phyloP scores from a whole-genome alignment of 2,797 vertebrate species.

The Premnoplex brunnescens region DNA sequence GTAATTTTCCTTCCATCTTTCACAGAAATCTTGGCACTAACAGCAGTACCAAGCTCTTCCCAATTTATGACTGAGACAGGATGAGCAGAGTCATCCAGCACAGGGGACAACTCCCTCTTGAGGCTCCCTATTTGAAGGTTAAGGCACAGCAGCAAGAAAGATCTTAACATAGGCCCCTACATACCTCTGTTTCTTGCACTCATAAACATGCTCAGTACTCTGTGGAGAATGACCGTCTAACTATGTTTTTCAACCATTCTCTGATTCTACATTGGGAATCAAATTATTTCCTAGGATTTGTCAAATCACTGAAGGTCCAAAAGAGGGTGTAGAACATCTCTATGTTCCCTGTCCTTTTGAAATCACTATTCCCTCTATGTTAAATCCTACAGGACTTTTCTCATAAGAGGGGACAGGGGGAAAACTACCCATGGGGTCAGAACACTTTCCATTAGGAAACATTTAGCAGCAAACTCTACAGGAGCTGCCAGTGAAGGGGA shows the following conservation, averaged over 20 bases:
- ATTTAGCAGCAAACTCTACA: neutral
- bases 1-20: neutral
- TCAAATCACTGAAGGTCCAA: neutral
- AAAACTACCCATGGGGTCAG: neutral
- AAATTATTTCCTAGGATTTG: neutral
- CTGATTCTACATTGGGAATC: neutral
- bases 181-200: neutral
- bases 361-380: neutral
- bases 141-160: neutral
- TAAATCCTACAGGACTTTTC: neutral
- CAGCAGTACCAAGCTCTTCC: neutral
- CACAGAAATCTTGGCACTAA: neutral
- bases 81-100: neutral
- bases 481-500: neutral
- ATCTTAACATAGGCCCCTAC: rapidly evolving
- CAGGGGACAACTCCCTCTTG: neutral
- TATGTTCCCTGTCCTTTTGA: neutral
- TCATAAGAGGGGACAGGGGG: neutral
- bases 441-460: neutral
- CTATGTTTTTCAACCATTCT: neutral
- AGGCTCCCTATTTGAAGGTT: neutral
- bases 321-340: neutral
- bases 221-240: neutral
- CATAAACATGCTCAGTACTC: neutral
- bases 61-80: rapidly evolving